Evolutionary conservation across 2,888 invertebrate species (phyloP), one percentile per base, ranked within the genome.

Genomic region (Acanthosepion esculentum): DNA sequence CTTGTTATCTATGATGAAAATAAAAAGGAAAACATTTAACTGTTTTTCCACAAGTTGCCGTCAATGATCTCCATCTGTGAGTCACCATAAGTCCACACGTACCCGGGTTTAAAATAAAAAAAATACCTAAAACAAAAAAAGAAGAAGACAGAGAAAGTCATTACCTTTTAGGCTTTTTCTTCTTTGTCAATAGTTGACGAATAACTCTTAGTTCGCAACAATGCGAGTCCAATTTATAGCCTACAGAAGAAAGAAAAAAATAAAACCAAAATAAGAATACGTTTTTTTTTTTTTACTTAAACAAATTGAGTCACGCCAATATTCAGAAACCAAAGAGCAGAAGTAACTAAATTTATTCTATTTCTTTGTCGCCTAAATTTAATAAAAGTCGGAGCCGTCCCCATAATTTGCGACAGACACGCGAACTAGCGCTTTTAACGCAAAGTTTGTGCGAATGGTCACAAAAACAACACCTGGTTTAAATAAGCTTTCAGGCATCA

Each of bases 281-380:
- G 1, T n/a, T 5, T n/a, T 64, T 78, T 78, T 78, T n/a, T n/a
- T 64, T 78, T 78, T 78, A 12, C n/a, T 33, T 5, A 33, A 78
- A 33, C 78, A 78, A 78, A 78, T 78, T 78, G n/a, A 78, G 78
- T 78, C 78, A 78, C 78, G 78, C 78, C n/a, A 78, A 78, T 78
- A 15, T 78, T 78, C 78, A 10, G 78, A 78, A 33, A 78, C n/a
- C 78, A 78, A n/a, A 78, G 5, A n/a, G n/a, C n/a, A n/a, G n/a
- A n/a, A n/a, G n/a, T n/a, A 78, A 78, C n/a, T n/a, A 10, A n/a
- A 64, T 64, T 64, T 64, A 64, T 64, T n/a, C n/a, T n/a, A 15
- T n/a, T 78, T 78, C 78, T 78, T 78, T 78, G 78, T 78, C 78
- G 5, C 78, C 78, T n/a, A 78, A 78, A 78, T 78, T 78, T 78